Evolutionary conservation across 2,888 invertebrate genomes (phyloP).

Genomic region (Adineta ricciae): DNA sequence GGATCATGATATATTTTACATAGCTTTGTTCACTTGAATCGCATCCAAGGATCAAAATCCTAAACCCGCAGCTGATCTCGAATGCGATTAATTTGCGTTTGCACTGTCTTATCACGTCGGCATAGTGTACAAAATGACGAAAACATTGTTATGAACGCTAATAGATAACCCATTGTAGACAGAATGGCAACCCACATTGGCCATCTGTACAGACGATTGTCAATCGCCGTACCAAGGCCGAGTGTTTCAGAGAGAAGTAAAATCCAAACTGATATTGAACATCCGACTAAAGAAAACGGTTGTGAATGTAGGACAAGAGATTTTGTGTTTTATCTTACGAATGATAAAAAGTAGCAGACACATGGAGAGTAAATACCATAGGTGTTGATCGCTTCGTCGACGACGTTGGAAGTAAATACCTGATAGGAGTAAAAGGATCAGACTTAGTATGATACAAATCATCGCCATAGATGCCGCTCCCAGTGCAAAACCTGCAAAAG

Average conservation of each 20-base stretch:
- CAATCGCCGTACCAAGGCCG: not conserved
- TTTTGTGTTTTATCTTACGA: not conserved
- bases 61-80: not conserved
- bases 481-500: not conserved
- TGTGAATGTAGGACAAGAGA: not conserved
- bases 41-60: no score
- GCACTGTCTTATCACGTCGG: not conserved
- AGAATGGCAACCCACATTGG: slow-evolving; percentile 6
- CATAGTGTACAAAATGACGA: not conserved
- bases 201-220: not conserved
- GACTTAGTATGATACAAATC: not conserved
- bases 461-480: not conserved
- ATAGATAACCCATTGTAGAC: not conserved
- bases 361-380: not conserved
- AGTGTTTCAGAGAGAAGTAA: not conserved
- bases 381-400: not conserved
- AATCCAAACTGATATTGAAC: not conserved
- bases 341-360: not conserved
- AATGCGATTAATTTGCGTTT: not conserved
- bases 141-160: not conserved
- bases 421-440: not conserved
- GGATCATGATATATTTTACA: no score
- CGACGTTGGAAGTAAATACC: not conserved
- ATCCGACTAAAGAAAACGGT: not conserved
- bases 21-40: no score